Conservation (phyloP, 2,888 invertebrate genomes). For the Aplocera efformata region DNA sequence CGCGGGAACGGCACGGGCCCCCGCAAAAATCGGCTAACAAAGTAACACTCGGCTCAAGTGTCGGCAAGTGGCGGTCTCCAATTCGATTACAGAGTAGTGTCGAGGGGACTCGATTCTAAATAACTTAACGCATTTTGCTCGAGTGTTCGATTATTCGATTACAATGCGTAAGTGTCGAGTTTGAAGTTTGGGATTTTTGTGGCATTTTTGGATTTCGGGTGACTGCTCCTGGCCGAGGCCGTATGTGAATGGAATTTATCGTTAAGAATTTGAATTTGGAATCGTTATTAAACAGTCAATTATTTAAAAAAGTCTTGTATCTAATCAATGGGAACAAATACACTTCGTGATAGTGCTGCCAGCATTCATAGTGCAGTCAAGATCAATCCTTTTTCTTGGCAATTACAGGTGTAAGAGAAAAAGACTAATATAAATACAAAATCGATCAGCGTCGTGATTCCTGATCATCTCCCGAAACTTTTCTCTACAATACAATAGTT, state of each 20-base stretch:
- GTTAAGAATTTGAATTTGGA: not conserved
- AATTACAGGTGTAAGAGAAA: too few species aligned
- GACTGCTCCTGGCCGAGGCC: constrained; percentile 32
- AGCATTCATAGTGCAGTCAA: too few species aligned
- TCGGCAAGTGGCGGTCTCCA: constrained; percentile 70
- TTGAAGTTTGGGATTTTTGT: constrained; percentile 44
- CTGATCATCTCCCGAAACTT: too few species aligned
- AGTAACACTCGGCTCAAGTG: constrained; percentile 72
- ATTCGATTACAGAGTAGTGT: constrained; percentile 73
- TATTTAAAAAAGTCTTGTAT: too few species aligned
- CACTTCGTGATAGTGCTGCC: too few species aligned
- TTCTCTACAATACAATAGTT: too few species aligned
- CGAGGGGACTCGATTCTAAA: constrained; percentile 63
- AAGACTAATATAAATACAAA: too few species aligned
- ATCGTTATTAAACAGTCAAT: not conserved
- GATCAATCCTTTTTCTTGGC: too few species aligned
- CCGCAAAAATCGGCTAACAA: constrained; percentile 73
- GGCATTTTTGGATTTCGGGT: constrained; percentile 38
- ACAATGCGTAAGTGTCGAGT: constrained; percentile 66
- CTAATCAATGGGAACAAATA: too few species aligned
- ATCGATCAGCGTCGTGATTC: too few species aligned
- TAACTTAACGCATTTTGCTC: constrained; percentile 69
- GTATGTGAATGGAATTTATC: not conserved
- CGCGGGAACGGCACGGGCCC: constrained; percentile 27
- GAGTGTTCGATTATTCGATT: constrained; percentile 75